These are phyloP conservation scores for Propsilocerus akamusi DNA, from an alignment of 1,140 invertebrate species.

Conservation along the genomic window DNA sequence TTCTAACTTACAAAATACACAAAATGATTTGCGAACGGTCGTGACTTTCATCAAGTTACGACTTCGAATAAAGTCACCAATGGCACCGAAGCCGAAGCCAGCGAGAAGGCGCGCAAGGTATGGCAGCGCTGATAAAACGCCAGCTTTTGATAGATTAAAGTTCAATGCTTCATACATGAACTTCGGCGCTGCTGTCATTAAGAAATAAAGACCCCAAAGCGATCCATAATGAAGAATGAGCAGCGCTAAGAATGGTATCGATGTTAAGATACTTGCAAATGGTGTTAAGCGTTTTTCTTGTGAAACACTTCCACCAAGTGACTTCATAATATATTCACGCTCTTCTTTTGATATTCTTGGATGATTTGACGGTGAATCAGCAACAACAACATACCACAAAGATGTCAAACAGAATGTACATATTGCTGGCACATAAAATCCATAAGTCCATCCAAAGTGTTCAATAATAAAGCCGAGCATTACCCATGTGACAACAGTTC, in stretches of 20 bases:
- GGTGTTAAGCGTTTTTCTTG: slow-evolving; percentile 32
- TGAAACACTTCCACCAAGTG: slow-evolving; percentile 27
- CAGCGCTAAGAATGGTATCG: slow-evolving; percentile 45
- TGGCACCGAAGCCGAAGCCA: slow-evolving; percentile 36
- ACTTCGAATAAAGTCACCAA: slow-evolving; percentile 34
- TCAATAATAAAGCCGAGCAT: slow-evolving; percentile 43
- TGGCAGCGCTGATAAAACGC: slow-evolving; percentile 37
- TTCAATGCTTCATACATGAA: slow-evolving; percentile 58
- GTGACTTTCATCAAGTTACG: slow-evolving; percentile 29
- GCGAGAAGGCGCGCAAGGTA: slow-evolving; percentile 36
- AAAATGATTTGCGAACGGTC: slow-evolving; percentile 43
- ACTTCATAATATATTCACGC: slow-evolving; percentile 48
- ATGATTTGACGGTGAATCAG: slow-evolving; percentile 53
- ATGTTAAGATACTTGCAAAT: slow-evolving; percentile 35
- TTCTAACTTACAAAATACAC: slow-evolving; percentile 40
- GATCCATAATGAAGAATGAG: slow-evolving; percentile 51
- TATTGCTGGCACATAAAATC: slow-evolving; percentile 49
- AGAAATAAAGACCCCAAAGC: slow-evolving; percentile 60
- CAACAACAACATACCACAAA: slow-evolving; percentile 42
- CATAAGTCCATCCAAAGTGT: slow-evolving; percentile 45
- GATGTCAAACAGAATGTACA: slow-evolving; percentile 38
- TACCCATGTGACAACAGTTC: slow-evolving; percentile 55
- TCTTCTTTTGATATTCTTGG: slow-evolving; percentile 57
- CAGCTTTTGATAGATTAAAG: slow-evolving; percentile 50
- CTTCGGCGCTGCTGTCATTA: slow-evolving; percentile 74